phyloP scores from a whole-genome alignment of 2,797 vertebrate genomes.

The Syncerus caffer region DNA sequence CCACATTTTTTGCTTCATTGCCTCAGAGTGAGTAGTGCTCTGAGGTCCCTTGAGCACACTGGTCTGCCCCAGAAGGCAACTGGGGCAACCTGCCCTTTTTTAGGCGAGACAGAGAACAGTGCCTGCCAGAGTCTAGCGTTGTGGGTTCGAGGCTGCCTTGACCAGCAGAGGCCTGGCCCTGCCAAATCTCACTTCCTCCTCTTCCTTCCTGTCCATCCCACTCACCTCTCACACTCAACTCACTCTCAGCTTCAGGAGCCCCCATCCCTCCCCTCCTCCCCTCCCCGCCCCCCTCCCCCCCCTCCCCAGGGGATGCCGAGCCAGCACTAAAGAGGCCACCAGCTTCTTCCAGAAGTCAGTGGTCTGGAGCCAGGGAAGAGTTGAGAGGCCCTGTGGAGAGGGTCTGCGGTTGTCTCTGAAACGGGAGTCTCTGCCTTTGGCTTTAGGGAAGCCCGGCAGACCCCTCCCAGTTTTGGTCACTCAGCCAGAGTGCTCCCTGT shows the following conservation, averaged over 20 bases:
- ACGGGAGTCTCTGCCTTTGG: background rate
- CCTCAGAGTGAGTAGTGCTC: background rate
- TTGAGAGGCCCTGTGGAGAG: background rate
- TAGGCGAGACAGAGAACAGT: background rate
- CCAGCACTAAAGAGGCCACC: background rate
- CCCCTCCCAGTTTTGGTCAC: background rate
- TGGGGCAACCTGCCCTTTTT: background rate
- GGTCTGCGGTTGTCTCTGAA: background rate
- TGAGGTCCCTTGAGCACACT: background rate
- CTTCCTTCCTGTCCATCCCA: conserved; percentile 40
- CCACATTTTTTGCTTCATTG: background rate
- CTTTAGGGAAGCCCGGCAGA: background rate
- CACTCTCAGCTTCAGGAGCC: background rate
- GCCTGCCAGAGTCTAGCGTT: background rate
- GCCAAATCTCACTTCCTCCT: conserved; percentile 32
- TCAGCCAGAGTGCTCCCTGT: background rate
- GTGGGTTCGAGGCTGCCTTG: background rate
- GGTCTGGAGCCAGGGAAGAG: background rate
- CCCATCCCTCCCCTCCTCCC: background rate
- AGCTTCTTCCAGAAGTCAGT: conserved; percentile 10
- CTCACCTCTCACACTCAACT: background rate
- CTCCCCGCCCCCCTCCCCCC: background rate
- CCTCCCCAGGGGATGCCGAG: background rate
- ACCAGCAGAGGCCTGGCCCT: background rate
- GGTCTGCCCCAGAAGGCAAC: background rate